These are phyloP conservation scores for Prochilodus magdalenae DNA, from an alignment of 2,113 vertebrate species.

Conservation along the genomic window DNA sequence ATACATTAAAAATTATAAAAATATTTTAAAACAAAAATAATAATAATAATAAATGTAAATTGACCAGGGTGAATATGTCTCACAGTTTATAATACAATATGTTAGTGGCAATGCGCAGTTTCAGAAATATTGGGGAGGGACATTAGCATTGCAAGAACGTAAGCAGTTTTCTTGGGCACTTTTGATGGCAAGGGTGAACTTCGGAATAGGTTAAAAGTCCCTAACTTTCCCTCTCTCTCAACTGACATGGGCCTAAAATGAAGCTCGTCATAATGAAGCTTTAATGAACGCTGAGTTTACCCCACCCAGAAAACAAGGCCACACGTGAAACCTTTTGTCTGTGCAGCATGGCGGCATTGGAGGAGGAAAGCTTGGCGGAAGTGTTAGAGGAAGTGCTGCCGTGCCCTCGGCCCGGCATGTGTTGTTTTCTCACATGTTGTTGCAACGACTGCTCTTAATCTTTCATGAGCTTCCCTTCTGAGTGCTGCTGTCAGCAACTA, in stretches of 20 bases:
- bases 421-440: slow-evolving; percentile 28
- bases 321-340: not conserved
- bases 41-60: too few relatives aligned
- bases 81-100: too few relatives aligned
- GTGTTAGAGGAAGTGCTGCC: not conserved
- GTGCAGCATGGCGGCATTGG: not conserved
- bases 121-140: too few relatives aligned
- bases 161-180: too few relatives aligned
- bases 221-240: not conserved
- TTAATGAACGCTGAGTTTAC: not conserved
- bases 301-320: not conserved
- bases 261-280: not conserved
- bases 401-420: slow-evolving; percentile 17
- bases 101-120: too few relatives aligned
- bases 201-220: too few relatives aligned
- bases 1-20: too few relatives aligned
- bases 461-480: slow-evolving; percentile 1
- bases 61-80: too few relatives aligned
- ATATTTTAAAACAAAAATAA: too few relatives aligned
- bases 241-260: not conserved
- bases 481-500: not conserved
- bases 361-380: not conserved
- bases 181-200: too few relatives aligned
- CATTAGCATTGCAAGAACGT: too few relatives aligned
- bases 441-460: slow-evolving; percentile 1